Percentiles rank a stretch among this genome's conserved stretches.
These are phyloP conservation scores for Rynchops niger DNA, from an alignment of 2,113 vertebrate genomes.

Conservation along the genomic window DNA sequence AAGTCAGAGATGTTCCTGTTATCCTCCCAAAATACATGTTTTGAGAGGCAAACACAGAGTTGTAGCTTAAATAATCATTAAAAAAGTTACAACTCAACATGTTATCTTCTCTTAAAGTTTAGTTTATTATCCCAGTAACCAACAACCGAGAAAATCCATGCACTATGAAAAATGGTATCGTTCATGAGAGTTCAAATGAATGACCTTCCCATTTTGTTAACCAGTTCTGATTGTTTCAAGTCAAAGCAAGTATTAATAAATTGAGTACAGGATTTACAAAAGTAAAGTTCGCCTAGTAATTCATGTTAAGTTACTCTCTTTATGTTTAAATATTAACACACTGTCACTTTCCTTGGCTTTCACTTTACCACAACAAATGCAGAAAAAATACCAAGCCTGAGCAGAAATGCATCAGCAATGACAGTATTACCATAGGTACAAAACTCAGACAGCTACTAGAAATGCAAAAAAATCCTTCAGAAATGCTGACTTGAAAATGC, in stretches of 20 bases:
- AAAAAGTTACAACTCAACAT: neutral
- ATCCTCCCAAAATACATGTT: neutral
- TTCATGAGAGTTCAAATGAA: neutral
- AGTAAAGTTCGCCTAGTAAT: neutral
- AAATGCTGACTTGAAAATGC: neutral
- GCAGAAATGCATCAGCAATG: neutral
- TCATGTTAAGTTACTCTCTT: neutral
- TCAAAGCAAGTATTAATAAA: neutral
- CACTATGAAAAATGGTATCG: neutral
- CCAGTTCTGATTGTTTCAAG: neutral
- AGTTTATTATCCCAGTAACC: neutral
- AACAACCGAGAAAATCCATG: neutral
- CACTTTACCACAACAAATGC: neutral
- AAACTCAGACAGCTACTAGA: neutral
- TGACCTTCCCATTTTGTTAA: neutral
- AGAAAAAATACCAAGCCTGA: neutral
- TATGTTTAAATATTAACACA: neutral
- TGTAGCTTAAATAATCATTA: neutral
- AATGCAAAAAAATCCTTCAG: neutral
- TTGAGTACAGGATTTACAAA: neutral
- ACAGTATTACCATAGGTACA: neutral
- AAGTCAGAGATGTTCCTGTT: neutral
- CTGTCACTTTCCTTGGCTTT: neutral
- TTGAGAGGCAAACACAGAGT: neutral
- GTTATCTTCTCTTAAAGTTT: neutral